phyloP scores from a whole-genome alignment of 2,888 invertebrate genomes.

The Cryptocheilus praepositus region DNA sequence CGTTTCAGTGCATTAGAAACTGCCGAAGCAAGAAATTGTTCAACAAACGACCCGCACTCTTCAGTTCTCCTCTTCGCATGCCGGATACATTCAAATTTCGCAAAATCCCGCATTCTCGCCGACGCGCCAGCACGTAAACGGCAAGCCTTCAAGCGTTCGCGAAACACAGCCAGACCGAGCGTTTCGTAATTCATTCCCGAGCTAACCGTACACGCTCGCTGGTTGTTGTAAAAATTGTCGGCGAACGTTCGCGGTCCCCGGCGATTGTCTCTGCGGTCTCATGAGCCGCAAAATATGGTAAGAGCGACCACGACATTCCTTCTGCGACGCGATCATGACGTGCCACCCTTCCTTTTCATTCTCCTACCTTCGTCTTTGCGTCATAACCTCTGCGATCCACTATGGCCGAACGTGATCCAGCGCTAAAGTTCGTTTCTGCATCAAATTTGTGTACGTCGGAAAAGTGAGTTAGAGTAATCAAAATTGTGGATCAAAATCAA shows the following conservation, averaged over 20 bases:
- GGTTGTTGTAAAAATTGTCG: slow-evolving; percentile 38
- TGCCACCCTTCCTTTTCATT: slow-evolving; percentile 36
- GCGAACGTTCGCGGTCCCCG: slow-evolving; percentile 33
- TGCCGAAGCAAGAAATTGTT: too few species aligned
- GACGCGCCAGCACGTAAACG: too few species aligned
- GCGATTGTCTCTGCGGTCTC: slow-evolving; percentile 55
- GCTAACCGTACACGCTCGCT: slow-evolving; percentile 21
- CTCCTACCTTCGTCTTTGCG: not conserved
- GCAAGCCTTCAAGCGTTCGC: not conserved
- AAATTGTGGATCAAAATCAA: too few species aligned
- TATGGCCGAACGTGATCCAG: slow-evolving; percentile 20
- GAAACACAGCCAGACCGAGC: not conserved
- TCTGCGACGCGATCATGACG: slow-evolving; percentile 44
- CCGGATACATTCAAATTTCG: too few species aligned
- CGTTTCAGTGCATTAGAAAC: too few species aligned
- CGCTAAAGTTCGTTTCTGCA: not conserved
- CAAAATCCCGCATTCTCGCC: too few species aligned
- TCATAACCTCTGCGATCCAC: not conserved
- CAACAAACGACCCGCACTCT: too few species aligned
- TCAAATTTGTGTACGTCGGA: too few species aligned
- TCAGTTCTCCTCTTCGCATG: too few species aligned
- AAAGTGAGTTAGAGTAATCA: too few species aligned
- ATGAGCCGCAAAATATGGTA: slow-evolving; percentile 42
- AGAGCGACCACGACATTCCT: slow-evolving; percentile 46
- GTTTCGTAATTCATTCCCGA: slow-evolving; percentile 14